These are phyloP conservation scores for Apeltes quadracus DNA, from an alignment of 2,113 vertebrate genomes.

Conservation along the genomic window DNA sequence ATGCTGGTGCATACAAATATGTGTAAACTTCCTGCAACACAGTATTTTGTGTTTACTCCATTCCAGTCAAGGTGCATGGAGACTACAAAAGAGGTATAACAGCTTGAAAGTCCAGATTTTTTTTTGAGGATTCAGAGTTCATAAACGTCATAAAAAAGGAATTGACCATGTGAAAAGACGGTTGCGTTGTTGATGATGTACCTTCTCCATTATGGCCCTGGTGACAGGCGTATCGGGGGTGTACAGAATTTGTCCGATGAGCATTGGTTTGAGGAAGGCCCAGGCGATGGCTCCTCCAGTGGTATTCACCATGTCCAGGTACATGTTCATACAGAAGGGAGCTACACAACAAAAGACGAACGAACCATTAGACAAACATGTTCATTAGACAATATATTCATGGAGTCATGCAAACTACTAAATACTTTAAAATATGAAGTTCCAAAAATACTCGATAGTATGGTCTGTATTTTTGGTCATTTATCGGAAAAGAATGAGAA, in stretches of 20 bases:
- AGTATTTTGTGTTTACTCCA: slow-evolving; percentile 19
- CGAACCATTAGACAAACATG: background rate
- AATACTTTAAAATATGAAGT: background rate
- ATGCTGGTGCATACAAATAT: slow-evolving; percentile 32
- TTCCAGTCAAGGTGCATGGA: background rate
- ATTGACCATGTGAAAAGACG: background rate
- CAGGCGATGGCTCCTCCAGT: slow-evolving; percentile 91
- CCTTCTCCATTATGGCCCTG: slow-evolving; percentile 89
- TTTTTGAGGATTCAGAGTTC: background rate
- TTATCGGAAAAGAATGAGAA: too few species aligned
- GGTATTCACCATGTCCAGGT: slow-evolving; percentile 92
- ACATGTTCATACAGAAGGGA: slow-evolving; percentile 89
- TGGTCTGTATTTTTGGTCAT: background rate
- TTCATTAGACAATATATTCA: background rate
- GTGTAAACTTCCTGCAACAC: background rate
- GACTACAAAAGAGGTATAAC: background rate
- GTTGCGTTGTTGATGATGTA: slow-evolving; percentile 55
- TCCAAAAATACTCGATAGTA: background rate
- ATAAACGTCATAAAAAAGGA: background rate
- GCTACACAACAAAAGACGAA: slow-evolving; percentile 73
- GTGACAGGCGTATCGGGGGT: slow-evolving; percentile 87
- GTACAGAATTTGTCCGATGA: slow-evolving; percentile 91
- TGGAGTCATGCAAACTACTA: background rate
- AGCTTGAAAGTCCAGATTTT: background rate
- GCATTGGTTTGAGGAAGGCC: slow-evolving; percentile 96